phyloP scores from a whole-genome alignment of 64 coral and sea anemone genomes.

The Actinia equina region DNA sequence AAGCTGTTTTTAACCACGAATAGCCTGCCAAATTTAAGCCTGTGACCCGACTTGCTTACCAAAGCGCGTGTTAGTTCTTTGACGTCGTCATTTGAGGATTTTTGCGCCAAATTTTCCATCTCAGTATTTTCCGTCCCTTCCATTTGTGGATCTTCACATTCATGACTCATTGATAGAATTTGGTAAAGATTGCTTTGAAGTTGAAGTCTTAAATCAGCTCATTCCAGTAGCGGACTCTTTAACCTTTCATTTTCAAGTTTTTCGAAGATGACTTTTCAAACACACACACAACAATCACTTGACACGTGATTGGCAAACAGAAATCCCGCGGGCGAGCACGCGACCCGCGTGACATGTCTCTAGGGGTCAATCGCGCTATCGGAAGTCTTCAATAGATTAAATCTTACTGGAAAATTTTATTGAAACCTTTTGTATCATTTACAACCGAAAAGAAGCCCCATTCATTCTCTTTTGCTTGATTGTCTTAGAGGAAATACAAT shows the following conservation, averaged over 20 bases:
- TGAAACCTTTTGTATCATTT: neutral
- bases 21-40: neutral
- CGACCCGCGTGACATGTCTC: neutral
- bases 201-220: neutral
- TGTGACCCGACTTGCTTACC: neutral
- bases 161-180: constrained; percentile 11
- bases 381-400: neutral
- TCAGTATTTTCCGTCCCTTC: neutral
- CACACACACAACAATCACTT: neutral
- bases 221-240: neutral
- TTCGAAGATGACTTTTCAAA: constrained; percentile 6
- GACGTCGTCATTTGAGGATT: neutral
- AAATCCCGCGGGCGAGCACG: neutral
- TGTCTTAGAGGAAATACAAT: too few species aligned
- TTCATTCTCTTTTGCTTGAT: too few species aligned
- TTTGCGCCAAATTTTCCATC: neutral
- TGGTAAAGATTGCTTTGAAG: neutral
- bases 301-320: constrained; percentile 11
- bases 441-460: neutral
- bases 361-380: constrained; percentile 1
- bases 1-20: constrained; percentile 2
- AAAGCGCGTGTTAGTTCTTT: constrained; percentile 20
- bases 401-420: neutral
- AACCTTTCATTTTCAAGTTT: constrained; percentile 11
- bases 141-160: neutral